These are phyloP conservation scores for Lamellibrachia satsuma DNA, from an alignment of 2,888 invertebrate species.

Conservation along the genomic window DNA sequence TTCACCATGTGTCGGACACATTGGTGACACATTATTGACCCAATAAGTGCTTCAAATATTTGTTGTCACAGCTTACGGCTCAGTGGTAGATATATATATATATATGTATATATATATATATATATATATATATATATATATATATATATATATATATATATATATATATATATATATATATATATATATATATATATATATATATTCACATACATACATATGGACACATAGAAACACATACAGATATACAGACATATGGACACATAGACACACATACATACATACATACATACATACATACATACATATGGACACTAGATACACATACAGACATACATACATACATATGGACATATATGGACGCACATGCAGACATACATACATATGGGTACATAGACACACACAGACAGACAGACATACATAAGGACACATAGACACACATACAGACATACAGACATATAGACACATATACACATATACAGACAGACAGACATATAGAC, in stretches of 20 bases:
- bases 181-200: slow-evolving; percentile 23
- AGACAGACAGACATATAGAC: no score
- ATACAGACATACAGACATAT: no score
- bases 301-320: not conserved
- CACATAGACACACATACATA: not conserved
- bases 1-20: not conserved
- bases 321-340: not conserved
- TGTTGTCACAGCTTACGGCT: no score
- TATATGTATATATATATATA: slow-evolving; percentile 21
- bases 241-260: not conserved
- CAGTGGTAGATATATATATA: not conserved
- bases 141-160: not conserved
- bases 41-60: no score
- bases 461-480: no score
- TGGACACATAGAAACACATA: slow-evolving; percentile 20
- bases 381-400: not conserved
- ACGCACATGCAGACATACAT: not conserved
- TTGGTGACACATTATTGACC: no score
- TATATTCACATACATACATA: not conserved
- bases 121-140: no score
- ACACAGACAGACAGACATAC: no score
- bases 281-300: not conserved
- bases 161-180: slow-evolving; percentile 11
- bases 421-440: no score
- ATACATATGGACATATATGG: not conserved